Evolutionary conservation across 2,113 vertebrate species (phyloP).

Genomic region (Python bivittatus): DNA sequence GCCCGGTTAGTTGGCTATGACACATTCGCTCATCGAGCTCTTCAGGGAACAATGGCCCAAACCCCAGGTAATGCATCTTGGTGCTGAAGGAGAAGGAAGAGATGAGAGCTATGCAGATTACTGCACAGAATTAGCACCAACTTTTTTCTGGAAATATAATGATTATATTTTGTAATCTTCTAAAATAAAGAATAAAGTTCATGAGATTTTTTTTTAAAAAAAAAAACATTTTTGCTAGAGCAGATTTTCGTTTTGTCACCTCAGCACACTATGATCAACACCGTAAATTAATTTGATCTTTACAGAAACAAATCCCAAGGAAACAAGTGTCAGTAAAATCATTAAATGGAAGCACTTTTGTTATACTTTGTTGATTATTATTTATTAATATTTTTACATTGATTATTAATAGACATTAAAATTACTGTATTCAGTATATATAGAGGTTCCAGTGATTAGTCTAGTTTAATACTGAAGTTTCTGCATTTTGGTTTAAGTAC

Average conservation of each 20-base stretch:
- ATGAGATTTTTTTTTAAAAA: neutral
- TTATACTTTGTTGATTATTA: neutral
- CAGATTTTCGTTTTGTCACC: neutral
- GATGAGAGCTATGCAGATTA: neutral
- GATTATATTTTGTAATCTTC: neutral
- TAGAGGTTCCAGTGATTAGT: neutral
- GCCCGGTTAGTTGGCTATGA: slow-evolving; percentile 90
- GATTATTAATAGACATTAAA: neutral
- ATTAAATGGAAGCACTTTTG: neutral
- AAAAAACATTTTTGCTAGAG: neutral
- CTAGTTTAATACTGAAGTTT: neutral
- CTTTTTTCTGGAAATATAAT: neutral
- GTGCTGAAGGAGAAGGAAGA: neutral
- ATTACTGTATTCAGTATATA: neutral
- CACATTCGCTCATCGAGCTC: slow-evolving; percentile 88
- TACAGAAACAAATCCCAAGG: neutral
- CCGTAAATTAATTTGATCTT: neutral
- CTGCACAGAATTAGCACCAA: neutral
- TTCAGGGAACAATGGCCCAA: slow-evolving; percentile 93
- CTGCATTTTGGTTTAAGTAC: neutral
- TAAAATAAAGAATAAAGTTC: neutral
- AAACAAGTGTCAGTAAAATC: neutral
- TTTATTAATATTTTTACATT: neutral
- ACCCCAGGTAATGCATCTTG: slow-evolving; percentile 81
- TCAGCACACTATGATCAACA: neutral